These are phyloP conservation scores for Coryphaenoides rupestris DNA, from an alignment of 2,113 vertebrate genomes.

Conservation along the genomic window DNA sequence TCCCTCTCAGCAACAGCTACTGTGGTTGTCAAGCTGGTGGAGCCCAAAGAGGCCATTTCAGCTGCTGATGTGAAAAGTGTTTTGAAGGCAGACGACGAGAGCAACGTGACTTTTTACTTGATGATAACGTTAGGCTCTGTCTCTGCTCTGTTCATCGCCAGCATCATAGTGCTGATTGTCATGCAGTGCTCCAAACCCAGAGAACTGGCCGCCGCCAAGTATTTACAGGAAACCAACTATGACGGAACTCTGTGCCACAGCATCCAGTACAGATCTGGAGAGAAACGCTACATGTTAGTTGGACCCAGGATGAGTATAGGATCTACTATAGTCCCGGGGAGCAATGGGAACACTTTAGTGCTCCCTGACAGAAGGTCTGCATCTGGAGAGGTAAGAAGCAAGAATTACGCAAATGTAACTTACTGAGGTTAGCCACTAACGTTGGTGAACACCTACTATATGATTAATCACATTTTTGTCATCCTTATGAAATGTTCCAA, in stretches of 20 bases:
- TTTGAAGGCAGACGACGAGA: background rate
- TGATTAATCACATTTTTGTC: too few relatives aligned
- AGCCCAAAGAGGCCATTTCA: background rate
- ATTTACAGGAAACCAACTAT: conserved; percentile 17
- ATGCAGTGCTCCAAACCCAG: conserved; percentile 21
- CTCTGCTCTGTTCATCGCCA: conserved; percentile 19
- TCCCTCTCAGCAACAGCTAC: conserved; percentile 1
- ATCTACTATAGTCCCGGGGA: conserved; percentile 12
- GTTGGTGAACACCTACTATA: too few relatives aligned
- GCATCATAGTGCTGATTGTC: conserved; percentile 16
- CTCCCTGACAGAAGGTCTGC: conserved; percentile 23
- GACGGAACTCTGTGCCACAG: background rate
- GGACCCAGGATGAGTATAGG: conserved; percentile 32
- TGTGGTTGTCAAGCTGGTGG: background rate
- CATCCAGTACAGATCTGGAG: conserved; percentile 27
- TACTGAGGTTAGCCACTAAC: too few relatives aligned
- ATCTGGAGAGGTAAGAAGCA: conserved; percentile 28
- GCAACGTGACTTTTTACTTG: conserved; percentile 22
- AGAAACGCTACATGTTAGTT: conserved; percentile 36
- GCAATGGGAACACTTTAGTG: conserved; percentile 34
- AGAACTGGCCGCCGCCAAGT: conserved; percentile 7
- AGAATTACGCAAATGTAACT: too few relatives aligned
- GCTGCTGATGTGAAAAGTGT: background rate
- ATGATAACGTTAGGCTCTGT: conserved; percentile 24
- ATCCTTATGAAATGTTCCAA: too few relatives aligned